Percentiles rank a stretch among this genome's conserved stretches.
Evolutionary conservation across 2,113 vertebrate species (phyloP).

Genomic region (Caranx melampygus): DNA sequence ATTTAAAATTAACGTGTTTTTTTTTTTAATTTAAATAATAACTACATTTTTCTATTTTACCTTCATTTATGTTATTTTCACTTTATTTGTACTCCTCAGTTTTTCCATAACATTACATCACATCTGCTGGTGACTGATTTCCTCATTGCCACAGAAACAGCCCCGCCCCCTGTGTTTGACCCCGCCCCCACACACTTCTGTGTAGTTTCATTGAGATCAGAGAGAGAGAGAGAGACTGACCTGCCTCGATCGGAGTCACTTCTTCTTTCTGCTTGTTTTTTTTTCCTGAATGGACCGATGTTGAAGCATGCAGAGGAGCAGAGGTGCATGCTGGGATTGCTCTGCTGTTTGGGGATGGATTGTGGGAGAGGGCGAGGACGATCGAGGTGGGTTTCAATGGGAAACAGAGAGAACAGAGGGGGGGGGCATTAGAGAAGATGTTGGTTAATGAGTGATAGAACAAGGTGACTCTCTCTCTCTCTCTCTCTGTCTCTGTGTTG

Average conservation of each 20-base stretch:
- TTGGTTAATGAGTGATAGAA: conserved; percentile 64
- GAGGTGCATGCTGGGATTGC: conserved; percentile 74
- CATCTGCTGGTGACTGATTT: too few species aligned
- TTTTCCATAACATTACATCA: too few species aligned
- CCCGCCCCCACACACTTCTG: background rate
- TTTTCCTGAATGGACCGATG: conserved; percentile 35
- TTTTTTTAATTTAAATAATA: too few species aligned
- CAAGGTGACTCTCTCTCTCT: conserved; percentile 3
- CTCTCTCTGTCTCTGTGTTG: background rate
- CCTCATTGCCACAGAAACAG: too few species aligned
- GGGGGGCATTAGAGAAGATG: background rate
- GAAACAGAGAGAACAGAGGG: background rate
- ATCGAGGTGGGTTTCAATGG: conserved; percentile 64
- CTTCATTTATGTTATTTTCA: too few species aligned
- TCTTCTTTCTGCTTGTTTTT: too few species aligned
- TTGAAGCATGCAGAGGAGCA: conserved; percentile 55
- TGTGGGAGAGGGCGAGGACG: conserved; percentile 39
- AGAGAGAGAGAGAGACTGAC: background rate
- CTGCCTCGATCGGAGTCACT: background rate
- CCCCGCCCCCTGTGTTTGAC: background rate
- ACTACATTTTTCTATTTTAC: too few species aligned
- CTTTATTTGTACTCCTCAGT: too few species aligned
- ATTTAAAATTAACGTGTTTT: too few species aligned
- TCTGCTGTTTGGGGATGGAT: conserved; percentile 60
- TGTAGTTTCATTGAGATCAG: conserved; percentile 5